phyloP scores from a whole-genome alignment of 2,888 invertebrate species.

The Eucriotettix oculatus region DNA sequence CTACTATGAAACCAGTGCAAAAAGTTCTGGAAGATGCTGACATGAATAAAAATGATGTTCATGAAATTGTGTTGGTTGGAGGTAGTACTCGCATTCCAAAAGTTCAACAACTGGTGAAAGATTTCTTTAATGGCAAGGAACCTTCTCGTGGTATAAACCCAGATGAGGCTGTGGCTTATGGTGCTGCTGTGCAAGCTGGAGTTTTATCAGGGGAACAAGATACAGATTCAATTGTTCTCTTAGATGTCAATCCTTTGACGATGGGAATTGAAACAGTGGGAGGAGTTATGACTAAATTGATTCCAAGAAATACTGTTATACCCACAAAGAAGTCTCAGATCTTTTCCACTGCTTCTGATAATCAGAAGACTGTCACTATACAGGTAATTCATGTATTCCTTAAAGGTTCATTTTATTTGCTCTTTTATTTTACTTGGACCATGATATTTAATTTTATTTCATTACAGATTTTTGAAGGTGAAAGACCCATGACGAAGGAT shows the following conservation, averaged over 20 bases:
- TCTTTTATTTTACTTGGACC: neutral
- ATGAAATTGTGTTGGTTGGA: conserved; percentile 96
- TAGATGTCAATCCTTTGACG: conserved; percentile 96
- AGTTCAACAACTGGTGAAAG: conserved; percentile 80
- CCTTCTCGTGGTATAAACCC: conserved; percentile 88
- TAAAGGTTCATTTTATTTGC: conserved; percentile 3
- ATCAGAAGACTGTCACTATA: conserved; percentile 97
- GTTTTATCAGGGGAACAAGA: conserved; percentile 95
- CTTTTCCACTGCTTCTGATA: conserved; percentile 97
- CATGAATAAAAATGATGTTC: conserved; percentile 93
- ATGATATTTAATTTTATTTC: neutral
- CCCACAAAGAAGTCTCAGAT: conserved; percentile 98
- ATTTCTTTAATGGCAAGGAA: conserved; percentile 95
- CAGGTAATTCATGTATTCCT: conserved; percentile 31
- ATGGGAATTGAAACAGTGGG: conserved; percentile 99
- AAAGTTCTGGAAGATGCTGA: conserved; percentile 97
- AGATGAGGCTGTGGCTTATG: neutral
- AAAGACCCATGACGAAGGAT: neutral
- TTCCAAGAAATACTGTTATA: conserved; percentile 93
- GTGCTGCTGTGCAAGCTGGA: conserved; percentile 61
- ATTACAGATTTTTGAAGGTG: neutral
- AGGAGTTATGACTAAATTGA: conserved; percentile 98
- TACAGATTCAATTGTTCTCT: conserved; percentile 85
- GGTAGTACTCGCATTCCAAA: conserved; percentile 99
- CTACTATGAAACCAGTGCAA: conserved; percentile 86